Evolutionary conservation across 2,888 invertebrate genomes (phyloP), one percentile per base, ranked within the genome.

Genomic region (Nymphalis urticae): DNA sequence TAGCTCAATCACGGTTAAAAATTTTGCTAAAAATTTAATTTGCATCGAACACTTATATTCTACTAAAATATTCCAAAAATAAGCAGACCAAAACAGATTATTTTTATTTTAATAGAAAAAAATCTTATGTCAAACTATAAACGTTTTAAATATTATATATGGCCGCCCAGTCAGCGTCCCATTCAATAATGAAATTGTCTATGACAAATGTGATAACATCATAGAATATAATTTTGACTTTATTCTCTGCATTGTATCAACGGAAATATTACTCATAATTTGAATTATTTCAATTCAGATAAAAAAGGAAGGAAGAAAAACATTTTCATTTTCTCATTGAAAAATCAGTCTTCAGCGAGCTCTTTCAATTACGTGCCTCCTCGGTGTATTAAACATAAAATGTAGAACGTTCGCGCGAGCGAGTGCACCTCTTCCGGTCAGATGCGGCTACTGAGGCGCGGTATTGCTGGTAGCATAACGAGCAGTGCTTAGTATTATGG

Each of bases 371-470:
- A 58, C 19, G 36, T 58, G 56, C 17, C 32, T 56, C 32, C 56
- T 56, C 54, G 56, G 60, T 62, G 36, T 66, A 56, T 66, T 21
- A 62, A 48, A 62, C 54, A 48, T 62, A 66, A 66, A 66, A 62
- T 60, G 60, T 60, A 47, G 47, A 60, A 60, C 4, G 24, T 13
- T 56, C 42, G 42, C 51, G 48, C 62, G 59, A 59, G 32, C 51
- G 62, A 42, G 56, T 42, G 61, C 48, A 62, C 32, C 50, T 69
- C 66, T 69, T 58, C 62, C 69, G 62, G 66, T 62, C 69, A 60
- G 66, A 62, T 62, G 63, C 47, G 47, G 24, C 42, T 53, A 66
- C 51, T 62, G 36, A 53, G 51, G 60, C 66, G 66, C 51, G 48
- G 59, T 59, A 70, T 66, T 66, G 63, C 66, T 63, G 60, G 62